These are phyloP conservation scores for Cranoglanis bouderius DNA, from an alignment of 2,113 vertebrate species.

Conservation along the genomic window DNA sequence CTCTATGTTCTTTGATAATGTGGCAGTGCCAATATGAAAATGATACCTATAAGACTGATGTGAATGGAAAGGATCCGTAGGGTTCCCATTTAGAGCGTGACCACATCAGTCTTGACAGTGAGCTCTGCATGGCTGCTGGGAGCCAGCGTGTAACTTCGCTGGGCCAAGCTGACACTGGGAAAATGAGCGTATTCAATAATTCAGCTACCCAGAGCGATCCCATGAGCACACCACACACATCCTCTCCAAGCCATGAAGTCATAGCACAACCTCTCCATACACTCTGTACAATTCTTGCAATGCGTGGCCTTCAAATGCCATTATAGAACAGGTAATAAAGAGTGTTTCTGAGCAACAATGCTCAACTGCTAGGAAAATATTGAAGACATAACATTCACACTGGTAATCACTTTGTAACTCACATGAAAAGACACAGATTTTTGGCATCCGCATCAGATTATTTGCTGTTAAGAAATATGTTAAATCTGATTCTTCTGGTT, in stretches of 20 bases:
- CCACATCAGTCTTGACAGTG: constrained; percentile 44
- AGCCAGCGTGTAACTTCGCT: constrained; percentile 45
- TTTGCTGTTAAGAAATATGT: neutral
- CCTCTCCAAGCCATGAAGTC: constrained; percentile 65
- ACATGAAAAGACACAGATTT: no score
- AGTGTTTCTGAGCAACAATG: neutral
- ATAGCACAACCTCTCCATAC: constrained; percentile 41
- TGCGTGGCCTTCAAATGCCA: constrained; percentile 8
- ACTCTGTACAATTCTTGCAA: neutral
- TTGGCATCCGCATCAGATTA: neutral
- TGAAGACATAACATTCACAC: neutral
- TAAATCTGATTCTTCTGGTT: neutral
- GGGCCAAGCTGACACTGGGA: constrained; percentile 44
- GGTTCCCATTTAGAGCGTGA: constrained; percentile 35
- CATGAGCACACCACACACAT: constrained; percentile 30
- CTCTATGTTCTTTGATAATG: constrained; percentile 11
- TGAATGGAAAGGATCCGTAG: constrained; percentile 33
- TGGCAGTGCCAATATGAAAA: constrained; percentile 16
- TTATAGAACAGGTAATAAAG: constrained; percentile 8
- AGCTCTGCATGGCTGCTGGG: constrained; percentile 64
- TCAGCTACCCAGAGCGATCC: constrained; percentile 63
- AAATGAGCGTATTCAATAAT: constrained; percentile 66
- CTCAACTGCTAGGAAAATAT: neutral
- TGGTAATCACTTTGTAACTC: neutral
- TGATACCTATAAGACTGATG: constrained; percentile 19